Evolutionary conservation across 1,140 invertebrate species (phyloP).

Genomic region (Thaumetopoea pityocampa): DNA sequence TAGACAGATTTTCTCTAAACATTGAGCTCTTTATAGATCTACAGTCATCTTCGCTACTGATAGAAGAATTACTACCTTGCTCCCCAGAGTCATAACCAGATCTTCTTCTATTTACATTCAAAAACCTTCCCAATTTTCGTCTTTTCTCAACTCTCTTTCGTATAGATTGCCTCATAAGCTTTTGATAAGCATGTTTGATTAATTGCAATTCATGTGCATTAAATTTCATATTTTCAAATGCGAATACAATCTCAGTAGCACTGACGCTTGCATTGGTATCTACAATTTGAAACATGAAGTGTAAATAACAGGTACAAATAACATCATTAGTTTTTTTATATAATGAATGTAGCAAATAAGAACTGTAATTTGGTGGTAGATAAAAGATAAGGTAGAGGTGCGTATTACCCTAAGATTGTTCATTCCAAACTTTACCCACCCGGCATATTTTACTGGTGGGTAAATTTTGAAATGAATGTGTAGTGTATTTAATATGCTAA

Average conservation of each 20-base stretch:
- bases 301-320: too few species aligned
- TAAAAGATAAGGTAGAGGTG: too few species aligned
- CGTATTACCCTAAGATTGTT: too few species aligned
- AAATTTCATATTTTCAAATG: constrained; percentile 48
- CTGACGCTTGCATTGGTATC: constrained; percentile 46
- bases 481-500: too few species aligned
- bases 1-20: constrained; percentile 34
- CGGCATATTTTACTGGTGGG: too few species aligned
- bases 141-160: constrained; percentile 48
- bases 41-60: constrained; percentile 55
- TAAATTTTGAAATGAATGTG: too few species aligned
- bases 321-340: too few species aligned
- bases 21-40: constrained; percentile 36
- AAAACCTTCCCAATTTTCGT: constrained; percentile 33
- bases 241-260: constrained; percentile 47
- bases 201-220: constrained; percentile 45
- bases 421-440: too few species aligned
- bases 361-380: too few species aligned
- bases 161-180: constrained; percentile 31
- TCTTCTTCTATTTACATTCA: constrained; percentile 31
- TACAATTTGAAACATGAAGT: too few species aligned
- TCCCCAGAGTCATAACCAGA: constrained; percentile 50
- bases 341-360: too few species aligned
- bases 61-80: constrained; percentile 48
- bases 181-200: constrained; percentile 50